A percentile compares a stretch with the other conserved stretches of the same genome.
These are phyloP conservation scores for Luidia sarsii DNA, from an alignment of 53 echinoderm and acorn worm species.

Conservation along the genomic window DNA sequence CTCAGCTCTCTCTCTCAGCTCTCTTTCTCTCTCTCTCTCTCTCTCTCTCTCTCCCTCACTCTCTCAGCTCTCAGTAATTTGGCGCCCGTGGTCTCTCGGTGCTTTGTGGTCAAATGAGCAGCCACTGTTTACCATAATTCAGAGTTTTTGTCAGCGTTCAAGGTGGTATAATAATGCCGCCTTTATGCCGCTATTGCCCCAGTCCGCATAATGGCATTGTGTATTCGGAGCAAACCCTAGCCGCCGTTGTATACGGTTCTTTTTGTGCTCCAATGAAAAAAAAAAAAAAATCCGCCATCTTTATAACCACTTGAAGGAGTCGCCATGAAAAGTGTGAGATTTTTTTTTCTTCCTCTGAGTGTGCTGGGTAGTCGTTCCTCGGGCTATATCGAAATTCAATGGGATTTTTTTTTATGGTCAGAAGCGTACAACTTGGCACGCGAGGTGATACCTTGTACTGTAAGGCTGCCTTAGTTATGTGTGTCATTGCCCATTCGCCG, in stretches of 20 bases:
- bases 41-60: no score
- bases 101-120: constrained; percentile 12
- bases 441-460: no score
- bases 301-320: no score
- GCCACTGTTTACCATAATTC: constrained; percentile 3
- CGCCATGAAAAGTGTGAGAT: no score
- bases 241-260: constrained; percentile 30
- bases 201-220: background rate
- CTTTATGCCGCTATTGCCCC: background rate
- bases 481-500: no score
- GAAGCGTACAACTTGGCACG: constrained; percentile 9
- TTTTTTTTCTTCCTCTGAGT: no score
- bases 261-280: background rate
- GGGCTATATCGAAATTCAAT: background rate
- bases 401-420: background rate
- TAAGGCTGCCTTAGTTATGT: no score
- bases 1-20: background rate
- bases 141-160: constrained; percentile 21
- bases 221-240: background rate
- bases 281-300: no score
- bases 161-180: background rate
- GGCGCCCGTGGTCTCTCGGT: constrained; percentile 21
- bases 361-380: no score
- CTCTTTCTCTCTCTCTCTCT: no score
- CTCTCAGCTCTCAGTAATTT: no score